Percentiles rank a stretch among this genome's conserved stretches.
Evolutionary conservation across 2,113 vertebrate species (phyloP).

Genomic region (Bos javanicus): DNA sequence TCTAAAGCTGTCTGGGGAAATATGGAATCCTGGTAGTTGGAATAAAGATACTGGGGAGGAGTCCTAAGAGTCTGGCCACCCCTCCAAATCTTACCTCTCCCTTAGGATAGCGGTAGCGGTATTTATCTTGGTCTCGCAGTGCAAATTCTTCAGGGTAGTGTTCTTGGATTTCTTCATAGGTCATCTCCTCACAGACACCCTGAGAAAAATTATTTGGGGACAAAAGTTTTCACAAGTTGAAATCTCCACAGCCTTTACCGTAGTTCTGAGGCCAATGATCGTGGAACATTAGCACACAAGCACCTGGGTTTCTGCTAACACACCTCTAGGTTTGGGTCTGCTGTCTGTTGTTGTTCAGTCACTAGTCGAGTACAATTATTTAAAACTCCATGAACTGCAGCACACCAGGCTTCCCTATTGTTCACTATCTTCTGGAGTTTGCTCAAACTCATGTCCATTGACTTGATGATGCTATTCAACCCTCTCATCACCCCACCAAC

Average conservation of each 20-base stretch:
- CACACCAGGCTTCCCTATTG: not conserved
- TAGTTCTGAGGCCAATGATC: not conserved
- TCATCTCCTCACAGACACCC: slow-evolving; percentile 96
- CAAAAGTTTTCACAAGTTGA: not conserved
- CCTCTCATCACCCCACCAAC: not conserved
- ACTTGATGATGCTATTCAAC: not conserved
- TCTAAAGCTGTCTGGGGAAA: slow-evolving; percentile 3
- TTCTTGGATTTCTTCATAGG: slow-evolving; percentile 93
- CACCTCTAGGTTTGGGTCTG: not conserved
- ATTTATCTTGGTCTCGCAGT: slow-evolving; percentile 94
- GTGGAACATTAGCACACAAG: not conserved
- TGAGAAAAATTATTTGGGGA: slow-evolving; percentile 65
- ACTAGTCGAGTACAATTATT: not conserved
- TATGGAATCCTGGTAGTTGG: not conserved
- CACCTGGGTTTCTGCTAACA: not conserved
- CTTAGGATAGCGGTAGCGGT: slow-evolving; percentile 94
- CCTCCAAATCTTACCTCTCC: slow-evolving; percentile 86
- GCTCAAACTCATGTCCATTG: not conserved
- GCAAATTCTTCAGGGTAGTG: slow-evolving; percentile 91
- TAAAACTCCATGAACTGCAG: not conserved
- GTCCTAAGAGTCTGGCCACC: not conserved
- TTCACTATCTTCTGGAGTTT: not conserved
- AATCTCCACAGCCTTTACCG: not conserved
- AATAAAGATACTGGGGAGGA: not conserved
- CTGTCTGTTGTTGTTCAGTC: not conserved